Base-by-base conservation (phyloP, 2,113 vertebrate species). In the Anoplopoma fimbria region DNA sequence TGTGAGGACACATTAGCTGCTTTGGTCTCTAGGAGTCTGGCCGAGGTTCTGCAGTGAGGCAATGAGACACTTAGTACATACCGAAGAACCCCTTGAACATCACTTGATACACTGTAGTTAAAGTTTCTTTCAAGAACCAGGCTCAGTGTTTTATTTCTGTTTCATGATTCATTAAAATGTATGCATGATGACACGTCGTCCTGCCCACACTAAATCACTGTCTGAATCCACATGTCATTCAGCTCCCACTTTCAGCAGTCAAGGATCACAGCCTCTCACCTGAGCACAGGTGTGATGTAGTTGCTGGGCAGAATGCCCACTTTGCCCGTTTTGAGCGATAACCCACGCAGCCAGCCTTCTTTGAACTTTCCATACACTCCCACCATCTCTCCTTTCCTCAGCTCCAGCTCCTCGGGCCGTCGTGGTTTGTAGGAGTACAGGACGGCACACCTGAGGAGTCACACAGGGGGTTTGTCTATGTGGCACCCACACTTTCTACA, bases 381-480 rank as follows among this genome's bases (percentile, higher is more conserved):
- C 79, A 99, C 75, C 81, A 97, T 98, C 93, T 99, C 98, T 81
- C 98, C 98, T 89, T 96, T 97, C 86, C 96, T 96, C 84, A 99
- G 93, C 89, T 97, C 97, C 90, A 99, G 94, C 92, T 99, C 97
- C 0, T 98, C 96, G 0, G 96, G 94, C 2, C 95, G 95, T 0
- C 95, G 95, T 0, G 97, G 95, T 27, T 84, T 71, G 68, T 97
- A 98, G 74, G 97, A 93, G 73, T 98, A 97, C 33, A 98, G 93
- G 83, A 96, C 96, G 23, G 97, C 96, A 40, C 95, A 98, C 94
- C 97, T 99, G 92, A 29, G 79, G 81, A 78, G 69, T 40, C 75
- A 79, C 29, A 85, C 60, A 72, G 1, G 55, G n/a, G n/a, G 14
- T 40, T 33, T 12, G 15, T 36, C 1, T 31, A 7, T 25, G 14